Evolutionary conservation across 2,113 vertebrate genomes (phyloP).

Genomic region (Cathartes aura): DNA sequence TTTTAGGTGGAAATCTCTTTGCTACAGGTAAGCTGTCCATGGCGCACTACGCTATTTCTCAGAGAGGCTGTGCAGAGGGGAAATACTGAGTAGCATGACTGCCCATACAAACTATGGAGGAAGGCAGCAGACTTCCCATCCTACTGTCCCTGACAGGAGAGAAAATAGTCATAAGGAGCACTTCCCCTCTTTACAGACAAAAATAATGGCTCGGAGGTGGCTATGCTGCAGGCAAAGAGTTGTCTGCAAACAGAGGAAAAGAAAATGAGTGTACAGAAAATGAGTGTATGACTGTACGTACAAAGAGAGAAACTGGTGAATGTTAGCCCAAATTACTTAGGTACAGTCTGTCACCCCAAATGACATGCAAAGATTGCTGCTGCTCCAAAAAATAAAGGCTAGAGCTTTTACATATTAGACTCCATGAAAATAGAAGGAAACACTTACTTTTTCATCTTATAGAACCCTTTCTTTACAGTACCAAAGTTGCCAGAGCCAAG

Average conservation of each 20-base stretch:
- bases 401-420: neutral
- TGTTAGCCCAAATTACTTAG: neutral
- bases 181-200: neutral
- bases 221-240: neutral
- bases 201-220: neutral
- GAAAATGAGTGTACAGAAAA: neutral
- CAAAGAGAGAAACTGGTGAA: neutral
- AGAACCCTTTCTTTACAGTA: conserved; percentile 91
- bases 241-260: neutral
- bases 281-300: neutral
- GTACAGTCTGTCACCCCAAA: neutral
- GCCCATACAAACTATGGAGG: neutral
- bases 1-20: neutral
- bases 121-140: neutral
- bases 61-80: neutral
- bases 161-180: neutral
- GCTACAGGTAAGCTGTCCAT: neutral
- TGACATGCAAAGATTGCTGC: neutral
- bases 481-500: conserved; percentile 98
- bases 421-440: neutral
- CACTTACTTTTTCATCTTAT: conserved; percentile 92
- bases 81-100: neutral
- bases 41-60: neutral
- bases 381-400: neutral
- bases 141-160: neutral